Conservation (phyloP, 2,888 invertebrate genomes). For the Standfussiana lucernea region DNA sequence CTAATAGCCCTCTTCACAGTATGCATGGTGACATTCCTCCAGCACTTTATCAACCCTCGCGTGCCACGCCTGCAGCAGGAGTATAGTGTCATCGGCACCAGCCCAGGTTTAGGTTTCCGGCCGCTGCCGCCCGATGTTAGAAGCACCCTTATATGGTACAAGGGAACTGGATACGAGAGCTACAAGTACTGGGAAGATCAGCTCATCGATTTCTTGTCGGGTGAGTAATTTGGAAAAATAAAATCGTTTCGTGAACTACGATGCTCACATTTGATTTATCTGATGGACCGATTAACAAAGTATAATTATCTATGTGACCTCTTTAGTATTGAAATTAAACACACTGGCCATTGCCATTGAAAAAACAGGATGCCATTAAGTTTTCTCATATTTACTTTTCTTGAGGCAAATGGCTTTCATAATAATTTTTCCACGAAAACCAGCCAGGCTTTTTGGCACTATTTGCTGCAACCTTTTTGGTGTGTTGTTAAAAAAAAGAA, state of each 20-base stretch:
- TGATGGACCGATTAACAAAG: neutral
- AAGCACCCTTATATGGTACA: constrained; percentile 98
- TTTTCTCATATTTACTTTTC: neutral
- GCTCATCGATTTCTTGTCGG: constrained; percentile 94
- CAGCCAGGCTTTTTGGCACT: neutral
- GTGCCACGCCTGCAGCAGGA: constrained; percentile 96
- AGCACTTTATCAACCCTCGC: constrained; percentile 96
- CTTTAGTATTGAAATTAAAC: neutral
- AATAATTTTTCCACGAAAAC: neutral
- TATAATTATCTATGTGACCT: neutral
- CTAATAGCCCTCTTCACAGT: constrained; percentile 97
- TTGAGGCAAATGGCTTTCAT: neutral
- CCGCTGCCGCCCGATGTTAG: constrained; percentile 97
- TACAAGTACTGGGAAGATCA: constrained; percentile 95
- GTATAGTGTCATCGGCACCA: constrained; percentile 96
- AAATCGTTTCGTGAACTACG: neutral
- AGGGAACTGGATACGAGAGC: constrained; percentile 94
- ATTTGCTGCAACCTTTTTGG: neutral
- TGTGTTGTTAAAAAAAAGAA: neutral
- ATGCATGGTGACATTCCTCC: constrained; percentile 97
- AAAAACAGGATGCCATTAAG: constrained; percentile 10
- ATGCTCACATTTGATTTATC: neutral
- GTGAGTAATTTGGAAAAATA: constrained; percentile 89
- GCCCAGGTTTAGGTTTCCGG: constrained; percentile 98
- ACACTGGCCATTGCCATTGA: neutral